Base-by-base conservation (phyloP, 2,797 vertebrate species). In the Anolis apletophallus region DNA sequence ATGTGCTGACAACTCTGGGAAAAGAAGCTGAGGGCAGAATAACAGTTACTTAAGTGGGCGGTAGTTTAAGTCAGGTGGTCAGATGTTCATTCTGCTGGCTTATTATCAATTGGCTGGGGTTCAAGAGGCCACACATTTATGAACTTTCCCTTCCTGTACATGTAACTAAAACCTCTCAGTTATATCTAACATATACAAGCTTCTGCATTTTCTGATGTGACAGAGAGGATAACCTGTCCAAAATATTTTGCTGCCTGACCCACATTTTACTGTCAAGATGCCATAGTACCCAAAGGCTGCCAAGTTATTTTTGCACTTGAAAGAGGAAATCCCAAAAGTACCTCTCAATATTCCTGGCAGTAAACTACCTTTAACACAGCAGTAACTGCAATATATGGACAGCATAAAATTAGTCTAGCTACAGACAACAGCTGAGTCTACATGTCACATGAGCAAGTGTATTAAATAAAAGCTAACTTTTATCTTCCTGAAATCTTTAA, bases 1-100 rank as follows among this genome's bases (percentile, higher is more conserved):
- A 88, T 29, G 68, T 67, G 71, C 92, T 91, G 91, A 88, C 90
- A 90, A 77, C 26, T 85, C 32, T 0, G 50, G 21, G 23, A 91
- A 90, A 76, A 82, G 54, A 54, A 73, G 89, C 68, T 84, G 5
- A 89, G 93, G 91, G 29, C 59, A 61, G 1, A 1, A 36, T 75
- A 91, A 83, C 69, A 34, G 67, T 6, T 5, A 72, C 84, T 80
- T 77, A 71, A 81, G 55, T 87, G 83, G 34, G 80, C 77, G 21
- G 12, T 0, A 74, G 11, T 29, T 61, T 32, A 7, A 12, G 59
- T 40, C 0, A 76, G 9, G 52, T 11, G 72, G 74, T 34, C 69
- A 81, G 72, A 3, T 73, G 0, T 0, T 55, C 21, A 0, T 21
- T 29, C 59, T 40, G 1, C 2, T 57, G 29, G 21, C 1, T 71